Evolutionary conservation across 2,888 invertebrate species (phyloP).

Genomic region (Stenodema calcarata): DNA sequence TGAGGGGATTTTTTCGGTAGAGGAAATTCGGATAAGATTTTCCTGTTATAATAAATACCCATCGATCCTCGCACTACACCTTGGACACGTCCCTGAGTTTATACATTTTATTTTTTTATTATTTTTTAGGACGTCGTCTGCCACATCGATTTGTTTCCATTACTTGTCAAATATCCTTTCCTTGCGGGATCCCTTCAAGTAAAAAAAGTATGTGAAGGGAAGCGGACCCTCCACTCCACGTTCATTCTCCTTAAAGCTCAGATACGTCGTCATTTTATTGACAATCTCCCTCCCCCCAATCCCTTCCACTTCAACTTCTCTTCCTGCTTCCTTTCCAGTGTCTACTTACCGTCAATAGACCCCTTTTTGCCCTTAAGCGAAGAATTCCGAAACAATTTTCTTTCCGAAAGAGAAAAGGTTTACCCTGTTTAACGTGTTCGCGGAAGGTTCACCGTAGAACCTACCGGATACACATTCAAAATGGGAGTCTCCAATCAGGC

Average conservation of each 20-base stretch:
- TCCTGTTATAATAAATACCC: neutral
- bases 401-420: too few species aligned
- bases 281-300: neutral
- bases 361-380: too few species aligned
- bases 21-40: neutral
- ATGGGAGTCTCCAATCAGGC: too few species aligned
- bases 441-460: too few species aligned
- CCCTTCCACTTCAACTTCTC: neutral
- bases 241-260: neutral
- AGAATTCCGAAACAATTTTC: too few species aligned
- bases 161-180: neutral
- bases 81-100: neutral
- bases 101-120: too few species aligned
- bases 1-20: neutral
- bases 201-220: neutral
- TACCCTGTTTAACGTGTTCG: too few species aligned
- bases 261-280: constrained; percentile 13
- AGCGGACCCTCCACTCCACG: neutral
- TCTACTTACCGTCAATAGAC: neutral
- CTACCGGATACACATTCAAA: too few species aligned
- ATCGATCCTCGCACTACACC: neutral
- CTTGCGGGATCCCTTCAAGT: neutral
- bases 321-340: neutral
- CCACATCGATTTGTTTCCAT: constrained; percentile 12
- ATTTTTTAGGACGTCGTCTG: neutral